Evolutionary conservation across 1,140 invertebrate species (phyloP).

Genomic region (Atopsyche davidsoni): DNA sequence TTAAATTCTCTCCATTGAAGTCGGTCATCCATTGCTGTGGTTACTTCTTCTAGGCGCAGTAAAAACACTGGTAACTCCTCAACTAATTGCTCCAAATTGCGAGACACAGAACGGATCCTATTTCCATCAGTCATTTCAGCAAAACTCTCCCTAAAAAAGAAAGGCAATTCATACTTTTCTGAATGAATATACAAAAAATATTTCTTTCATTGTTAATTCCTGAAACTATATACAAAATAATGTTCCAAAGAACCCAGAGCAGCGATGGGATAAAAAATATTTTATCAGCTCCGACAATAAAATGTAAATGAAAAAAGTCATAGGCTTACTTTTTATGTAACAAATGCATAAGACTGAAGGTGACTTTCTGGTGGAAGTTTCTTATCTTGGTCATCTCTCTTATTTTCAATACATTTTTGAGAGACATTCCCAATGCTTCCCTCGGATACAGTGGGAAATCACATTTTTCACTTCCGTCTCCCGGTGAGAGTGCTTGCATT

Average conservation of each 20-base stretch:
- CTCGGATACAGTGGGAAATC: conserved; percentile 20
- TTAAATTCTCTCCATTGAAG: conserved; percentile 59
- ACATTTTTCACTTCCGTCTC: conserved; percentile 26
- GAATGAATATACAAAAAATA: conserved; percentile 7
- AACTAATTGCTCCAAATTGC: conserved; percentile 52
- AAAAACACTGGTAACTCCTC: conserved; percentile 56
- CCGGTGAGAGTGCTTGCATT: conserved; percentile 41
- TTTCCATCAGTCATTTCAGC: conserved; percentile 48
- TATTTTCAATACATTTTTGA: conserved; percentile 43
- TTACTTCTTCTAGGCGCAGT: conserved; percentile 52
- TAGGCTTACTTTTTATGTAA: conserved; percentile 43
- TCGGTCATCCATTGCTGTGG: conserved; percentile 51
- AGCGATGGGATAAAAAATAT: no score
- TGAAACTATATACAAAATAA: conserved; percentile 8
- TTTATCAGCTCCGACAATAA: no score
- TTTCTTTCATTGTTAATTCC: not conserved
- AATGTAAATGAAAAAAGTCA: no score
- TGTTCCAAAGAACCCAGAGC: no score
- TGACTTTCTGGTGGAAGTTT: conserved; percentile 49
- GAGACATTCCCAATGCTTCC: conserved; percentile 45
- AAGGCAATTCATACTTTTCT: not conserved
- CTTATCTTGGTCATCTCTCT: conserved; percentile 50
- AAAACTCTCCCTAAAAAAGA: conserved; percentile 48
- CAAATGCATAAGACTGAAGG: conserved; percentile 43
- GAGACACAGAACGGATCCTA: conserved; percentile 50